Evolutionary conservation across 2,888 invertebrate genomes (phyloP).

Genomic region (Lepidochitona cinerea): DNA sequence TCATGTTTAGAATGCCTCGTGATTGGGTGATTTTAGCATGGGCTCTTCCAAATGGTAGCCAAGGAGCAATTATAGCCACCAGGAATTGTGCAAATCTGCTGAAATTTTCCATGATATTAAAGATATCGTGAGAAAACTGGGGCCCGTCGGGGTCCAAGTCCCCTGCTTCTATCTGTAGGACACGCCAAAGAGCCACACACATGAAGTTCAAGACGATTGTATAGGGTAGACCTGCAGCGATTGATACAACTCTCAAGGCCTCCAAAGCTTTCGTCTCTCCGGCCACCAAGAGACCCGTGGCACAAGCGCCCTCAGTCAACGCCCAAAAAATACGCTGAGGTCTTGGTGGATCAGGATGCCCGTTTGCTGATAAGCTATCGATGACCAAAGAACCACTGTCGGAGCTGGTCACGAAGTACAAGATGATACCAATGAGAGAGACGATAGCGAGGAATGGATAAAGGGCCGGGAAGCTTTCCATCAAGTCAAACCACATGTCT

Average conservation of each 20-base stretch:
- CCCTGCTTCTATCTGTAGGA: neutral
- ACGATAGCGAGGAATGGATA: neutral
- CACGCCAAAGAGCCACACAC: neutral
- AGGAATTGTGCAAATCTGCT: neutral
- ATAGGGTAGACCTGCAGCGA: slow-evolving; percentile 2
- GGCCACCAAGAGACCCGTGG: neutral
- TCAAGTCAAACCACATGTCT: slow-evolving; percentile 10
- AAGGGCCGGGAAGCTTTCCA: neutral
- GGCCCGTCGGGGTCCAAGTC: neutral
- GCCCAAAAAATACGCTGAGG: slow-evolving; percentile 6
- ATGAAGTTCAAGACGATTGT: slow-evolving; percentile 7
- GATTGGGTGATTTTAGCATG: neutral
- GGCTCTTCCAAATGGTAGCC: neutral
- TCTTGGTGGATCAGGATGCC: slow-evolving; percentile 1
- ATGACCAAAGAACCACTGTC: slow-evolving; percentile 8
- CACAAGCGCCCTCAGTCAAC: neutral
- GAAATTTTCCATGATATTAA: neutral
- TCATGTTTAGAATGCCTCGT: neutral
- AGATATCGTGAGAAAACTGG: neutral
- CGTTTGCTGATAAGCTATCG: neutral
- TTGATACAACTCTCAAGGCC: neutral
- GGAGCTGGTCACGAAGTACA: slow-evolving; percentile 7
- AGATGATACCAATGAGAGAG: slow-evolving; percentile 1
- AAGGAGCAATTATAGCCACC: neutral
- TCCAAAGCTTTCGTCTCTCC: neutral